These are phyloP conservation scores for Onychostruthus taczanowskii DNA, from an alignment of 2,113 vertebrate species.

Conservation along the genomic window DNA sequence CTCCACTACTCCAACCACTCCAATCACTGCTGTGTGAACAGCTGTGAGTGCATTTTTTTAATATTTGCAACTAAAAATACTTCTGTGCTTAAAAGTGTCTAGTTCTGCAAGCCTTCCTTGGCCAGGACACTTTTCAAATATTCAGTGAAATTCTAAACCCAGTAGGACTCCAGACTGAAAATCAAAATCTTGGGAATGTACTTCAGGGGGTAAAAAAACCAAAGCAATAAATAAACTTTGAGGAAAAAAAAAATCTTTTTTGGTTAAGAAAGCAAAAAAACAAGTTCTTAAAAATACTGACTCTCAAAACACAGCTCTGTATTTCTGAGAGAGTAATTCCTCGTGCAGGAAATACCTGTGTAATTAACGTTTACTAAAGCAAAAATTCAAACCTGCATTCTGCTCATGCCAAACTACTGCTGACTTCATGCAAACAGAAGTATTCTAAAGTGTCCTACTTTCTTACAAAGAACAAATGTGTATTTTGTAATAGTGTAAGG, in stretches of 20 bases:
- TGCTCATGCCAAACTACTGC: background rate
- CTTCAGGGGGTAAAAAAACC: background rate
- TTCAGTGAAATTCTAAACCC: background rate
- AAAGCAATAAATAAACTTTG: background rate
- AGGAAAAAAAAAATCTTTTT: background rate
- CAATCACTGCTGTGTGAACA: slow-evolving; percentile 19
- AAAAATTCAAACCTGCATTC: background rate
- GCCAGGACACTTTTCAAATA: background rate
- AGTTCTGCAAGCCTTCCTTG: background rate
- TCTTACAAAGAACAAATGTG: background rate
- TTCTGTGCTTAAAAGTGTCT: background rate
- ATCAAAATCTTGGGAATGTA: background rate
- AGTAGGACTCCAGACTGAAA: background rate
- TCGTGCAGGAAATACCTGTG: background rate
- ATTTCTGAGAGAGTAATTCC: background rate
- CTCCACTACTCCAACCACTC: background rate
- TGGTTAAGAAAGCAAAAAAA: background rate
- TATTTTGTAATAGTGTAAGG: background rate
- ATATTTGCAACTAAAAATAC: slow-evolving; percentile 33
- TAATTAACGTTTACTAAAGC: background rate
- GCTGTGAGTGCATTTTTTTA: slow-evolving; percentile 48
- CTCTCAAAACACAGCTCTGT: background rate
- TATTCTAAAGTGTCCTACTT: background rate
- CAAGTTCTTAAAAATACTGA: background rate
- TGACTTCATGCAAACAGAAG: background rate